Evolutionary conservation across 2,797 vertebrate genomes (phyloP), one percentile per base, ranked within the genome.

Genomic region (Argyrosomus regius): DNA sequence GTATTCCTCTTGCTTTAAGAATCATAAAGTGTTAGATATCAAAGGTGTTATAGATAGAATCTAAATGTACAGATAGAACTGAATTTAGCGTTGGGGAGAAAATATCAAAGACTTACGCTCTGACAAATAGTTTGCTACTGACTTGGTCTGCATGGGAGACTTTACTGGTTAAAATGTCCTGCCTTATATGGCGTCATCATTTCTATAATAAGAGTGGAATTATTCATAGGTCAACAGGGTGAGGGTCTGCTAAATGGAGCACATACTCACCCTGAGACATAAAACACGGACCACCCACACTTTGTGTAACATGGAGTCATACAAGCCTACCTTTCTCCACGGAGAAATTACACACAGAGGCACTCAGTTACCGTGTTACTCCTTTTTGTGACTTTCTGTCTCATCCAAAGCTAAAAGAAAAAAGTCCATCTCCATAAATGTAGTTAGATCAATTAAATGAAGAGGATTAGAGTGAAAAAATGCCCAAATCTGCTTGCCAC

Each of bases 281-380:
- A 73, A 81, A 91, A 85, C 65, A 81, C 56, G 69, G 89, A 91
- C 87, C 92, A 90, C 87, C 86, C 87, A 91, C 79, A 69, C 75
- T 83, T 80, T 86, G 85, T 87, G 81, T 88, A 86, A 71, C 74
- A 80, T 62, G 20, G 43, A 87, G 64, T 72, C 70, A 67, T 45
- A 85, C 66, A 84, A 57, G 69, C 72, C 68, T 69, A 84, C 82
- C 78, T 81, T 77, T 80, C 69, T 77, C 62, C 64, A 53, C 59
- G 26, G 71, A 90, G 65, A 80, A 68, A 76, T 82, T 60, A 81
- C 62, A 89, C 65, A 83, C 70, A 77, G 63, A 82, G 73, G 71
- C 75, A 58, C 65, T 45, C 58, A 80, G 75, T 91, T 87, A 86
- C 83, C 3, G 74, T 78, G 78, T 82, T 86, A 88, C 87, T 82